A percentile compares a stretch with the other conserved stretches of the same genome.
Evolutionary conservation across 1,140 invertebrate species (phyloP).

Genomic region (Drosophila bocqueti): DNA sequence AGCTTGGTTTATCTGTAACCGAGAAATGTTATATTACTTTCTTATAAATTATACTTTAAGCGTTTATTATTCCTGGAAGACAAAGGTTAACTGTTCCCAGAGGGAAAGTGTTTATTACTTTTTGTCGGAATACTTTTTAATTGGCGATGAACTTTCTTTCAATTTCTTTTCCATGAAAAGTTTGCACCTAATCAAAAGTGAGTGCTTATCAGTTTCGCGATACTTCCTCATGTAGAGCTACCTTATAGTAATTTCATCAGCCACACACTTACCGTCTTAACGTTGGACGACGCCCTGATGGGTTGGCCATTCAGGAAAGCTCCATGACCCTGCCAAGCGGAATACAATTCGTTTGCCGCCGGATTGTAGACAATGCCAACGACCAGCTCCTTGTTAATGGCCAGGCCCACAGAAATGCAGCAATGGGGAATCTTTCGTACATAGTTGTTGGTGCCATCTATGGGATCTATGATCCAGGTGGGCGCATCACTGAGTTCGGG

Average conservation of each 20-base stretch:
- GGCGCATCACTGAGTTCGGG: conserved; percentile 90
- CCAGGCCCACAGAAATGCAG: conserved; percentile 89
- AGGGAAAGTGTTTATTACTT: neutral
- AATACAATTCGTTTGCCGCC: conserved; percentile 90
- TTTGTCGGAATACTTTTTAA: neutral
- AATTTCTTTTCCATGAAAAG: neutral
- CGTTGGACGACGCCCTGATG: conserved; percentile 85
- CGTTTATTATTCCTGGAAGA: neutral
- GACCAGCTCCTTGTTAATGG: conserved; percentile 88
- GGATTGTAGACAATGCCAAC: conserved; percentile 92
- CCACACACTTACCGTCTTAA: conserved; percentile 49
- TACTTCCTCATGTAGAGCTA: neutral
- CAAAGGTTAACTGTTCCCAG: neutral
- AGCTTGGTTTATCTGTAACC: conserved; percentile 47
- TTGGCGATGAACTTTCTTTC: neutral
- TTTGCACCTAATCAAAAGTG: neutral
- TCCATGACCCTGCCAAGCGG: conserved; percentile 89
- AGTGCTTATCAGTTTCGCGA: conserved; percentile 5
- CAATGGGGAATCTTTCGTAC: conserved; percentile 88
- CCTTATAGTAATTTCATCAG: conserved; percentile 2
- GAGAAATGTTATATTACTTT: neutral
- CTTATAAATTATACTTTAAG: neutral
- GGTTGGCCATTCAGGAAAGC: conserved; percentile 90
- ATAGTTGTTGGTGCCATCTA: conserved; percentile 92
- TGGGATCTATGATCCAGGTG: conserved; percentile 95